Percentiles rank a stretch among this genome's conserved stretches.
Evolutionary conservation across 2,888 invertebrate genomes (phyloP).

Genomic region (Mallateleia sp.): DNA sequence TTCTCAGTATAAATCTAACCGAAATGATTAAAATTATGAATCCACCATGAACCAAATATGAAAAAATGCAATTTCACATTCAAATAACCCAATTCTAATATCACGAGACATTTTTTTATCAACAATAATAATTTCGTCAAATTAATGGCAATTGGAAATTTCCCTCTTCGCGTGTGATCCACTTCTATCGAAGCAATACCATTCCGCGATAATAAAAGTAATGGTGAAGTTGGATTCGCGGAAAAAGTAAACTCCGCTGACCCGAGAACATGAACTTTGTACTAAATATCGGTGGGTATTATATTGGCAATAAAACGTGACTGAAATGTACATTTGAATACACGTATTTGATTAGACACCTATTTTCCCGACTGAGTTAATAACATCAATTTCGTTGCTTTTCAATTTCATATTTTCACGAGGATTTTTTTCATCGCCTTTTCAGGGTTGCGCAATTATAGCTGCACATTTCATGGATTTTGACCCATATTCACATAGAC

Average conservation of each 20-base stretch:
- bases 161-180: constrained; percentile 45
- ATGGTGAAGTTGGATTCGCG: constrained; percentile 35
- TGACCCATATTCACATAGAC: too few species aligned
- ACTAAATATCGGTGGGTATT: constrained; percentile 51
- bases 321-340: constrained; percentile 45
- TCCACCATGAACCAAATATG: too few species aligned
- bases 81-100: too few species aligned
- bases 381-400: constrained; percentile 25
- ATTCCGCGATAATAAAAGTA: constrained; percentile 58
- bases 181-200: constrained; percentile 37
- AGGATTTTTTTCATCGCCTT: neutral
- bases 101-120: too few species aligned
- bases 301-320: constrained; percentile 47
- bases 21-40: too few species aligned
- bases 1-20: too few species aligned
- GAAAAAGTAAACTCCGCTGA: constrained; percentile 60
- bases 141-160: constrained; percentile 30
- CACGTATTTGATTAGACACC: constrained; percentile 24
- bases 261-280: constrained; percentile 62
- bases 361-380: constrained; percentile 22
- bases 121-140: constrained; percentile 23
- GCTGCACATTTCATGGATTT: neutral
- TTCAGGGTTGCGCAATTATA: neutral
- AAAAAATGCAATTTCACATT: too few species aligned
- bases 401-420: constrained; percentile 8